These are phyloP conservation scores for Leptodactylus fallax DNA, from an alignment of 2,797 vertebrate species.

Conservation along the genomic window DNA sequence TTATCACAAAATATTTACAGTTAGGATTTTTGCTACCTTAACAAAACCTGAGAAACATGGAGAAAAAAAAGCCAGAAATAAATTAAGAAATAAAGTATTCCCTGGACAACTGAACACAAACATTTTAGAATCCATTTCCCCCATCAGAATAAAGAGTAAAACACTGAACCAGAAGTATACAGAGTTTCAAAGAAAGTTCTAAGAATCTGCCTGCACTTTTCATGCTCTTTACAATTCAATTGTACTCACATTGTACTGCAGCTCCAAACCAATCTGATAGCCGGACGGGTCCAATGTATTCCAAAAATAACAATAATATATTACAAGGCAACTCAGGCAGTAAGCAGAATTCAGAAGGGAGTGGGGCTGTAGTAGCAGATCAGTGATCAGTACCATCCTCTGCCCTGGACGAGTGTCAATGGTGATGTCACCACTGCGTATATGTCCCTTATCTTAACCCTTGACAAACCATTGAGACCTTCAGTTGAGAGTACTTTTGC, in stretches of 20 bases:
- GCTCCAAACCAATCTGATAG: conserved; percentile 68
- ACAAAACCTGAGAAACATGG: neutral
- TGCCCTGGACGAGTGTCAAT: conserved; percentile 89
- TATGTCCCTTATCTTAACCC: conserved; percentile 32
- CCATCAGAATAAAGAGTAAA: neutral
- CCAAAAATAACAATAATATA: conserved; percentile 70
- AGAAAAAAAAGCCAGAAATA: neutral
- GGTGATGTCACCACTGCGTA: conserved; percentile 85
- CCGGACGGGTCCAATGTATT: conserved; percentile 81
- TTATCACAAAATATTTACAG: neutral
- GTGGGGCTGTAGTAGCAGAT: conserved; percentile 90
- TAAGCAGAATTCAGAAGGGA: conserved; percentile 84
- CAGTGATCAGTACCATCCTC: conserved; percentile 87
- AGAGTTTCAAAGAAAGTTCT: neutral
- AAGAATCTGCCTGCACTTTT: too few relatives aligned
- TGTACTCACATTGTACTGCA: conserved; percentile 74
- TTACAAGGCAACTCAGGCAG: conserved; percentile 83
- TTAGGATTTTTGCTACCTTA: neutral
- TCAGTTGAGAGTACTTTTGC: neutral
- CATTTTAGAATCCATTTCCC: neutral
- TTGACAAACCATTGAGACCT: neutral
- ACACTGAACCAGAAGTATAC: neutral
- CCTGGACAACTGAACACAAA: neutral
- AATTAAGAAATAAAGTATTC: neutral
- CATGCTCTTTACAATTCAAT: neutral